These are phyloP conservation scores for Vidua macroura DNA, from an alignment of 2,113 vertebrate genomes.

Conservation along the genomic window DNA sequence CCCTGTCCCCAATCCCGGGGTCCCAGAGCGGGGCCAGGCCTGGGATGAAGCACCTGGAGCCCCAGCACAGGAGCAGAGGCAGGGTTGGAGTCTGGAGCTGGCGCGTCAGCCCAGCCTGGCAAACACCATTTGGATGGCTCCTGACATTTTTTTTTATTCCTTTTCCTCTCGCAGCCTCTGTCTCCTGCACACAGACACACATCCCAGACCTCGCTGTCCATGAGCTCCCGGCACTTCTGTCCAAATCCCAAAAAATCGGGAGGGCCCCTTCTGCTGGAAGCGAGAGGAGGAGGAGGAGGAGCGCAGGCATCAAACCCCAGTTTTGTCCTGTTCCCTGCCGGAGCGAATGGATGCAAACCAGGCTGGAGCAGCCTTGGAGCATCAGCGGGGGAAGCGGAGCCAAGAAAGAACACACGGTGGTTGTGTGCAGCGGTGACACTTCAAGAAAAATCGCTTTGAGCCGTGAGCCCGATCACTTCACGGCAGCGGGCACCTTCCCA, in stretches of 20 bases:
- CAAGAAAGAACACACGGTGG: constrained; percentile 69
- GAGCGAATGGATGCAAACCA: background rate
- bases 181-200: background rate
- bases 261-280: background rate
- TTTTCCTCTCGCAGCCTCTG: background rate
- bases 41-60: background rate
- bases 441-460: constrained; percentile 73
- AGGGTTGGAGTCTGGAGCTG: background rate
- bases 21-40: background rate
- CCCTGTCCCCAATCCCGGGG: background rate
- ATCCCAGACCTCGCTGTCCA: background rate
- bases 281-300: background rate
- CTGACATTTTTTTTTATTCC: background rate
- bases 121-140: background rate
- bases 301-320: background rate
- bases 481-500: constrained; percentile 64
- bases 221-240: background rate
- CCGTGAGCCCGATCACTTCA: constrained; percentile 56
- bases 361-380: constrained; percentile 21
- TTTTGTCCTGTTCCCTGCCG: constrained; percentile 1
- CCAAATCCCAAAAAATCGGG: background rate
- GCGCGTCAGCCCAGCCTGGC: background rate
- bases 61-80: background rate
- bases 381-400: background rate
- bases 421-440: constrained; percentile 70